Evolutionary conservation across 37 sponge, comb jelly and placozoan species (phyloP).

Genomic region (Chondrilla cf. caribensis): DNA sequence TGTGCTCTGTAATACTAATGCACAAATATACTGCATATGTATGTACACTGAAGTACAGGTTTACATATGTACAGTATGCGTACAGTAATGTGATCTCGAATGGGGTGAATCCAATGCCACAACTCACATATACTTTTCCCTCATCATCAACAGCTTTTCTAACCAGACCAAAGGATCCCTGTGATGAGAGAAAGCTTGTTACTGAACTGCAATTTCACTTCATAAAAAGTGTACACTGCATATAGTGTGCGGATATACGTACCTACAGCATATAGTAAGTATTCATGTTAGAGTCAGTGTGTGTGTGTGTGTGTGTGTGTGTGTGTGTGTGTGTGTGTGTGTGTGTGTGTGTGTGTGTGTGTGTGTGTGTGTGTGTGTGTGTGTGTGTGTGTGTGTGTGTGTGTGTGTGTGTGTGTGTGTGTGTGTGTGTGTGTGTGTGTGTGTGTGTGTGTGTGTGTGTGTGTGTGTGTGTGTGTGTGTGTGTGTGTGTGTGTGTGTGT

Average conservation of each 20-base stretch:
- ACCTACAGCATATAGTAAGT: too few relatives aligned
- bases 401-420: constrained; percentile 42
- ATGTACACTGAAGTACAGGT: too few relatives aligned
- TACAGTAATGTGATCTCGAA: too few relatives aligned
- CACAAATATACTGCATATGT: not conserved
- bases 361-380: constrained; percentile 42
- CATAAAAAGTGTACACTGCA: not conserved
- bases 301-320: constrained; percentile 5
- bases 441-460: not conserved
- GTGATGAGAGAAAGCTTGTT: too few relatives aligned
- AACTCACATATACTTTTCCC: constrained; percentile 52
- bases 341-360: constrained; percentile 43
- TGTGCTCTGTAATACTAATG: too few relatives aligned
- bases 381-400: constrained; percentile 38
- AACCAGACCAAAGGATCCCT: constrained; percentile 76
- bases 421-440: constrained; percentile 28
- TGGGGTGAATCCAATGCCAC: not conserved
- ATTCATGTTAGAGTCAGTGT: too few relatives aligned
- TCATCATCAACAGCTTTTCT: constrained; percentile 45
- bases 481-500: not conserved
- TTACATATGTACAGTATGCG: too few relatives aligned
- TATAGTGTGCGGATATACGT: not conserved
- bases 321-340: constrained; percentile 8
- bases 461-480: not conserved
- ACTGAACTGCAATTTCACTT: too few relatives aligned